phyloP scores from a whole-genome alignment of 2,797 vertebrate species.

The Acestrorhynchus altus region DNA sequence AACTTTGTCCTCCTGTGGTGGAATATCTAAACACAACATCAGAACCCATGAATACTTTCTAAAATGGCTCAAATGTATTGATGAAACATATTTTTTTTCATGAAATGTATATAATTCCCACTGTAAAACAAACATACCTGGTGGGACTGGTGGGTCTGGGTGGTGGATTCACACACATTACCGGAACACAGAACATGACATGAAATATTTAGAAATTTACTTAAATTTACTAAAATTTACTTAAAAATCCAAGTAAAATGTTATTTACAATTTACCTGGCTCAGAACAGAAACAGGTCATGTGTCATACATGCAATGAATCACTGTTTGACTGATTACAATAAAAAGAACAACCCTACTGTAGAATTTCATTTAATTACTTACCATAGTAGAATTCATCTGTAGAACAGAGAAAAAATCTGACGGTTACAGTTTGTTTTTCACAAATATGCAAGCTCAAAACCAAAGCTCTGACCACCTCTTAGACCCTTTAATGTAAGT shows the following conservation, averaged over 20 bases:
- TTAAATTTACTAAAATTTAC: too few species aligned
- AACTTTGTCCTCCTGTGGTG: constrained; percentile 83
- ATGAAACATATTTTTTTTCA: not conserved
- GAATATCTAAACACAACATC: constrained; percentile 61
- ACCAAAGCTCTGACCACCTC: not conserved
- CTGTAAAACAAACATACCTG: constrained; percentile 4
- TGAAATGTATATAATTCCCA: not conserved
- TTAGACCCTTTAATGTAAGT: too few species aligned
- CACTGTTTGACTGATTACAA: not conserved
- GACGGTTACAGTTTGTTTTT: constrained; percentile 14
- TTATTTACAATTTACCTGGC: not conserved
- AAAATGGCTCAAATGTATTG: too few species aligned
- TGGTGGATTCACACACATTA: not conserved
- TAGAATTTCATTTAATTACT: constrained; percentile 12
- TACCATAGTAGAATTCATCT: constrained; percentile 56
- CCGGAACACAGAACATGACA: constrained; percentile 3
- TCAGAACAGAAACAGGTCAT: not conserved
- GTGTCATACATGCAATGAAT: not conserved
- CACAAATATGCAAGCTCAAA: not conserved
- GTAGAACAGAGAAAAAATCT: constrained; percentile 30
- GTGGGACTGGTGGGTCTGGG: constrained; percentile 34
- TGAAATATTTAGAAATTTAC: not conserved
- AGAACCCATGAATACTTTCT: not conserved
- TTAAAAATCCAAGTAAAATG: not conserved
- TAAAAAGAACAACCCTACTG: not conserved